A percentile compares a stretch with the other conserved stretches of the same genome.
phyloP scores from a whole-genome alignment of 2,113 vertebrate genomes.

The Noctilio leporinus region DNA sequence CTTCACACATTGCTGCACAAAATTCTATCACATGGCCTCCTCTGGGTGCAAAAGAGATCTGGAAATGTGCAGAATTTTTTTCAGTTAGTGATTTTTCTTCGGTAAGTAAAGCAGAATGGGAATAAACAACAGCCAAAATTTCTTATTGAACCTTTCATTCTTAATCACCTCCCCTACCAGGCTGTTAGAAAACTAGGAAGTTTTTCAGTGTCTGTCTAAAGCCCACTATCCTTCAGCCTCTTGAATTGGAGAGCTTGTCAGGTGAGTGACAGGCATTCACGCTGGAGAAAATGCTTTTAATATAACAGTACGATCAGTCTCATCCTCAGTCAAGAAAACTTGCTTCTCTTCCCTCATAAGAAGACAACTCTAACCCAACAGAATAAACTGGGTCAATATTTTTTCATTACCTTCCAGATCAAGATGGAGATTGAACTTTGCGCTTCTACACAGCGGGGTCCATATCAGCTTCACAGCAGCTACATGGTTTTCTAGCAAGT shows the following conservation, averaged over 20 bases:
- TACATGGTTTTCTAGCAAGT: not conserved
- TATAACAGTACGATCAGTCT: not conserved
- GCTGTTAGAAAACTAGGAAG: not conserved
- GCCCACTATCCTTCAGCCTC: not conserved
- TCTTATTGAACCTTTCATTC: not conserved
- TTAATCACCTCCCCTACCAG: not conserved
- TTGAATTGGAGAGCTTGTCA: not conserved
- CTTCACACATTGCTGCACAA: not conserved
- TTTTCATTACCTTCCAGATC: constrained; percentile 4
- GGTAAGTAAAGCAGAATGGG: not conserved
- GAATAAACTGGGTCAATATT: not conserved
- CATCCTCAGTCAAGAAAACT: not conserved
- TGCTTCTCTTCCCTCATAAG: not conserved
- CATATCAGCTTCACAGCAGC: not conserved
- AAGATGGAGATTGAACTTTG: not conserved
- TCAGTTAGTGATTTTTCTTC: not conserved
- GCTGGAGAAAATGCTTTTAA: not conserved
- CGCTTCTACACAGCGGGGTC: not conserved
- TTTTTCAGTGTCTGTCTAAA: not conserved
- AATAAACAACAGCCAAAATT: not conserved
- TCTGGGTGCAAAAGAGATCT: not conserved
- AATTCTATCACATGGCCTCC: not conserved
- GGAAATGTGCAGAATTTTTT: not conserved
- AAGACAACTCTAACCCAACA: not conserved
- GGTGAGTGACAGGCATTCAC: not conserved